Conservation (phyloP, 2,113 vertebrate genomes). For the Cichladusa arquata region DNA sequence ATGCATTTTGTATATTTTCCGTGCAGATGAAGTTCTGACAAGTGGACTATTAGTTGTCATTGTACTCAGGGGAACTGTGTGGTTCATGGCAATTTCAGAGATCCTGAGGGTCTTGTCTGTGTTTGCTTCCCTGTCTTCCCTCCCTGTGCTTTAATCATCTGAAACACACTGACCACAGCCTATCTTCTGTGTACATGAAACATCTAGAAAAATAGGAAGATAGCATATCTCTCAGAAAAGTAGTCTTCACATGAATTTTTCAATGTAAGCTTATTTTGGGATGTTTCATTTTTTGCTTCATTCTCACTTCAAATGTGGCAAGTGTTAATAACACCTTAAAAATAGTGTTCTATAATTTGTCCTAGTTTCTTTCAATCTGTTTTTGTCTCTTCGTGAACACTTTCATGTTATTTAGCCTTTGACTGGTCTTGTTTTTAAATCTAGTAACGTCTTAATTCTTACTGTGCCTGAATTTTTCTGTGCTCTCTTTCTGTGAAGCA, state of each 20-base stretch:
- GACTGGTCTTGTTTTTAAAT: not conserved
- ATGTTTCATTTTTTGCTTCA: slow-evolving; percentile 7
- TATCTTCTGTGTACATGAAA: not conserved
- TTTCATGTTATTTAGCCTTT: not conserved
- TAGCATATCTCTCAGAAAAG: not conserved
- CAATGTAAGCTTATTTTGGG: not conserved
- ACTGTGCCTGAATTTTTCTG: not conserved
- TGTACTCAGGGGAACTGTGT: not conserved
- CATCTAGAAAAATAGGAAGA: not conserved
- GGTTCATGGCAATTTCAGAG: not conserved
- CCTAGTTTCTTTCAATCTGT: not conserved
- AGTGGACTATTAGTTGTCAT: not conserved
- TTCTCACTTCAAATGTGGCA: not conserved
- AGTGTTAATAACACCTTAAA: slow-evolving; percentile 15
- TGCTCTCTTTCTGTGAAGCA: not conserved
- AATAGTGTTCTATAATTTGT: not conserved
- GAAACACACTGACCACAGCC: not conserved
- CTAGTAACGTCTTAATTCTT: not conserved
- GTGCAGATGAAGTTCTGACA: not conserved
- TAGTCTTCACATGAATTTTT: not conserved
- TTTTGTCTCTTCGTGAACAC: not conserved
- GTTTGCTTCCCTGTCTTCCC: not conserved
- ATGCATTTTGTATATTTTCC: not conserved
- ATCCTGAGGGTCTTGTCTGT: not conserved
- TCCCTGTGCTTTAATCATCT: not conserved